Evolutionary conservation across 2,888 invertebrate genomes (phyloP), one percentile per base, ranked within the genome.

Genomic region (Spilosoma lubricipeda): DNA sequence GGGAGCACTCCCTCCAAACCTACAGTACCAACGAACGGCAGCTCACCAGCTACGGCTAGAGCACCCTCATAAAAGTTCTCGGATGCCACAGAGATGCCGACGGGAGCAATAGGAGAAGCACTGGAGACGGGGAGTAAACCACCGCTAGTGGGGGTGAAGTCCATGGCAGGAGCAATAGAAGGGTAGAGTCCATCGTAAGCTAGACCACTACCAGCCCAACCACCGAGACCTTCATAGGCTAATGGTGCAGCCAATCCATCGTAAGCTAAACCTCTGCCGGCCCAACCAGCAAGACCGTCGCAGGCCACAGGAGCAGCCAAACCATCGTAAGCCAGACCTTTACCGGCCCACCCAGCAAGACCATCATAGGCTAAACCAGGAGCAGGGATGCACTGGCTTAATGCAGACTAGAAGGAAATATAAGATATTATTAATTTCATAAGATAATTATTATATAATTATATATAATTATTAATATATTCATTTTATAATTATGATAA

Each of bases 71-170:
- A 77, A 2, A 75, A 45, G 23, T 85, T 85, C 4, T 85, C 85
- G 15, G 85, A 85, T 5, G 69, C 68, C 4, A 85, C 80, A 15
- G 76, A 59, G n/a, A 81, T 66, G 23, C 92, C 92, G 20, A 84
- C 82, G 13, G 91, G 90, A 3, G 88, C 78, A 20, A 88, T 80
- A 23, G 73, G 67, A 52, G 75, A 74, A 20, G 65, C 70, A 30
- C 80, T 76, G n/a, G 71, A 52, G 36, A 77, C 74, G 33, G 82
- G 82, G 30, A 78, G 72, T 72, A 76, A 71, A 33, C 79, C 80
- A 56, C 72, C 52, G 2, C 84, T 30, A 20, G 52, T 66, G 52
- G 13, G 65, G 39, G 48, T 45, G 64, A 18, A 27, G n/a, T 63
- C 76, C 74, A 82, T 68, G 87, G 89, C 72, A 27, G 65, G 36